Conservation (phyloP, 2,113 vertebrate genomes). For the Pristiophorus japonicus region DNA sequence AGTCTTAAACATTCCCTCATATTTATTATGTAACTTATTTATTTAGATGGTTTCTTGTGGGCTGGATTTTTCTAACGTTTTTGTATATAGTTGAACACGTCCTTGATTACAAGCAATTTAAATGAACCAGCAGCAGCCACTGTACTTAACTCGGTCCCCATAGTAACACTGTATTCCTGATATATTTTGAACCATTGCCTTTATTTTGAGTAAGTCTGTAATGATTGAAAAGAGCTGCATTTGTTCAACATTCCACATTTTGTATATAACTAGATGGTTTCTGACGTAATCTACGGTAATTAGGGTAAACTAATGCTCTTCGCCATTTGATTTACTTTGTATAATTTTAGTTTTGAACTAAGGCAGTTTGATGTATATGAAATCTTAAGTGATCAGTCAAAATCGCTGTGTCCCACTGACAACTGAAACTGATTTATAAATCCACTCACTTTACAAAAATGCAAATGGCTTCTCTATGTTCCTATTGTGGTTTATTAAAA, state of each 20-base stretch:
- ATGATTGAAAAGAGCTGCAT: conserved; percentile 66
- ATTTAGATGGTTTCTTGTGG: conserved; percentile 61
- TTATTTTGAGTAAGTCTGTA: conserved; percentile 57
- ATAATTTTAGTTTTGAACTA: conserved; percentile 35
- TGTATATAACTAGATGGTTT: conserved; percentile 83
- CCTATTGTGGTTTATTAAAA: conserved; percentile 36
- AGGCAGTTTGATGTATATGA: conserved; percentile 29
- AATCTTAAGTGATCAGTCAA: conserved; percentile 16
- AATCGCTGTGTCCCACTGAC: conserved; percentile 31
- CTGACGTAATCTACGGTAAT: conserved; percentile 77
- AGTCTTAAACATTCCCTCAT: conserved; percentile 52
- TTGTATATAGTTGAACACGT: conserved; percentile 72
- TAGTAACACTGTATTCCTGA: conserved; percentile 58
- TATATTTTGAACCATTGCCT: conserved; percentile 59
- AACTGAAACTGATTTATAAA: conserved; percentile 37
- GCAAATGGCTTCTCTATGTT: conserved; percentile 35
- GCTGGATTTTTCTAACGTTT: conserved; percentile 62
- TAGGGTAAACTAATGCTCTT: conserved; percentile 81
- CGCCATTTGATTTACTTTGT: conserved; percentile 49
- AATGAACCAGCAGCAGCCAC: conserved; percentile 78
- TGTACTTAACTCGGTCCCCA: conserved; percentile 49
- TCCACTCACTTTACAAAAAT: conserved; percentile 34
- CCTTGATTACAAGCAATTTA: conserved; percentile 66
- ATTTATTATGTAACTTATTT: conserved; percentile 71
- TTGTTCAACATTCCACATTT: conserved; percentile 90